Conservation (phyloP, 2,888 invertebrate genomes). For the Macrosoma leucophasiata region DNA sequence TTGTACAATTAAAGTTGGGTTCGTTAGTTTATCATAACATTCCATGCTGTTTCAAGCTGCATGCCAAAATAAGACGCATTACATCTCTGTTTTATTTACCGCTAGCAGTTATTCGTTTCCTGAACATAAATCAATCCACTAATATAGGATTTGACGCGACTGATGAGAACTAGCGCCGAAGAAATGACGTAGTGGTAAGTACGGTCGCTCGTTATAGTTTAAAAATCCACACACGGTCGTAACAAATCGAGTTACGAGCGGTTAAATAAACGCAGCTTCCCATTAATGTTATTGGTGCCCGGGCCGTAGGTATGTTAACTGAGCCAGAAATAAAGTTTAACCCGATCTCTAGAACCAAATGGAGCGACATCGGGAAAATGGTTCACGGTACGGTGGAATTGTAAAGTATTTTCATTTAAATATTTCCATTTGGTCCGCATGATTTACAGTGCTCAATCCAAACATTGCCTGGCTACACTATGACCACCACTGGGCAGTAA, state of each 20-base stretch:
- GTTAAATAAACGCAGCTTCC: constrained; percentile 67
- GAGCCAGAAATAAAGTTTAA: constrained; percentile 64
- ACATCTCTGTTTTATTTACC: background rate
- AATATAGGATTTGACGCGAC: constrained; percentile 32
- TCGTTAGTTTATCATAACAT: no score
- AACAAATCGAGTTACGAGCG: constrained; percentile 63
- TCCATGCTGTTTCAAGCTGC: no score
- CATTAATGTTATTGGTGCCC: constrained; percentile 58
- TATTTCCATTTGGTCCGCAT: no score
- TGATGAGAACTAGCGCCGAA: constrained; percentile 34
- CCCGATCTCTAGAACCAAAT: constrained; percentile 38
- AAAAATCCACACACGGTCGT: constrained; percentile 60
- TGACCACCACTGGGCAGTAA: constrained; percentile 48
- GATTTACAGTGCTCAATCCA: no score
- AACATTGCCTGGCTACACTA: constrained; percentile 13
- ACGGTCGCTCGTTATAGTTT: constrained; percentile 42
- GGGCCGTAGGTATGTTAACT: constrained; percentile 42
- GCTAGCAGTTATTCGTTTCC: constrained; percentile 2
- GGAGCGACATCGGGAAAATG: constrained; percentile 21
- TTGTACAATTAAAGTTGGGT: no score
- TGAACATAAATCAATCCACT: constrained; percentile 30
- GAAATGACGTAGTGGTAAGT: constrained; percentile 40
- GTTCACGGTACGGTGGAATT: constrained; percentile 12
- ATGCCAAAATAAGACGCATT: no score
- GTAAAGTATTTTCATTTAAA: background rate